Evolutionary conservation across 2,888 invertebrate genomes (phyloP), one percentile per base, ranked within the genome.

Genomic region (Apocheima hispidaria): DNA sequence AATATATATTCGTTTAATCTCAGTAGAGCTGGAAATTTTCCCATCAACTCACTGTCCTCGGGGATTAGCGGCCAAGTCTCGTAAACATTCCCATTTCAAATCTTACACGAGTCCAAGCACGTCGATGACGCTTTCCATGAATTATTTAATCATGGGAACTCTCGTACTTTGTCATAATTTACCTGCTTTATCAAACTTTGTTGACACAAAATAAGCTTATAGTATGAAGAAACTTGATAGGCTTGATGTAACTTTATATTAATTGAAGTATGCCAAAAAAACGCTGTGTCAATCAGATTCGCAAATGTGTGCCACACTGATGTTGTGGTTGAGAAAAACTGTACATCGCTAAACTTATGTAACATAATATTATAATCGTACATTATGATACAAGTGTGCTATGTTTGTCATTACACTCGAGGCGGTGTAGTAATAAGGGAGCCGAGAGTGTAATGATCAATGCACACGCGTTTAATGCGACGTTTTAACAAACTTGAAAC

Each of bases 101-200:
- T 58, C 38, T 18, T 43, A 33, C 35, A 46, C 43, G 30, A 43
- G 43, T 69, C 68, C 63, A 64, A 58, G 65, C 66, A 68, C 60
- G 59, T 62, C 64, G 54, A 59, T 58, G 63, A 68, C 69, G 69
- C 63, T 65, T 66, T 62, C 41, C 62, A 63, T 66, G 70, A 70
- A 72, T 72, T 61, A 69, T 68, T 68, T 54, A 68, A 60, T 38
- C 26, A 20, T 40, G 41, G 56, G 28, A 43, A 48, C 40, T 28
- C 48, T 10, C 51, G 53, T 61, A 41, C 46, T 60, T 60, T 61
- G 46, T 63, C 57, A 59, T 64, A 58, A 44, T 46, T 30, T 40
- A 51, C 26, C 41, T 40, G 14, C 16, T 40, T 20, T 30, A 26
- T 40, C 16, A 26, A 21, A 18, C 4, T 28, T 18, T 26, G 18